These are phyloP conservation scores for Conus betulinus DNA, from an alignment of 1,140 invertebrate genomes.

Conservation along the genomic window DNA sequence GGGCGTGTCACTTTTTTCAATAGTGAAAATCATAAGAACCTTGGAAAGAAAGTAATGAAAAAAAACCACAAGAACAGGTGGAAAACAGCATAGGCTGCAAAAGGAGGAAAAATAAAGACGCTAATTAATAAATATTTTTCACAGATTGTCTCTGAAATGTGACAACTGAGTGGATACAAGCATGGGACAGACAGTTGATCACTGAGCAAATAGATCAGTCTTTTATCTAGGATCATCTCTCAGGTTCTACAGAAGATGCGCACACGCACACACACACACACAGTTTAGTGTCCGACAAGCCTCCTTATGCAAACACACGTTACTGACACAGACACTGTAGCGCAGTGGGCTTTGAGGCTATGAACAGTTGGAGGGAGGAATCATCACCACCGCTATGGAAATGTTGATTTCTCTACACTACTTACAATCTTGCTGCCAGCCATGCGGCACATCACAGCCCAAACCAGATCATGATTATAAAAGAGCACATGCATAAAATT, in stretches of 20 bases:
- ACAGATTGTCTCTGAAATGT: neutral
- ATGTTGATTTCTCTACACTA: slow-evolving; percentile 10
- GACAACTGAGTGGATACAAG: neutral
- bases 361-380: slow-evolving; percentile 7
- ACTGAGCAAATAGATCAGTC: neutral
- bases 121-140: neutral
- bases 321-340: neutral
- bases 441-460: slow-evolving; percentile 38
- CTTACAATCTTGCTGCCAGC: slow-evolving; percentile 34
- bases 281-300: too few species aligned
- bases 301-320: too few species aligned
- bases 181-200: neutral
- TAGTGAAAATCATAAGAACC: too few species aligned
- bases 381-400: slow-evolving; percentile 6
- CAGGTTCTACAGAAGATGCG: neutral
- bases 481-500: slow-evolving; percentile 38
- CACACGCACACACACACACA: neutral
- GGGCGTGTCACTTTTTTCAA: too few species aligned
- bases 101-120: too few species aligned
- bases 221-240: neutral
- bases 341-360: neutral
- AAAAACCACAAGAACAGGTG: too few species aligned
- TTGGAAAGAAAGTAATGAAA: too few species aligned
- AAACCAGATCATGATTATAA: slow-evolving; percentile 36
- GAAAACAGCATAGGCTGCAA: too few species aligned